A percentile compares a stretch with the other conserved stretches of the same genome.
Conservation (phyloP, 1,140 invertebrate genomes). For the Nilaparvata lugens region DNA sequence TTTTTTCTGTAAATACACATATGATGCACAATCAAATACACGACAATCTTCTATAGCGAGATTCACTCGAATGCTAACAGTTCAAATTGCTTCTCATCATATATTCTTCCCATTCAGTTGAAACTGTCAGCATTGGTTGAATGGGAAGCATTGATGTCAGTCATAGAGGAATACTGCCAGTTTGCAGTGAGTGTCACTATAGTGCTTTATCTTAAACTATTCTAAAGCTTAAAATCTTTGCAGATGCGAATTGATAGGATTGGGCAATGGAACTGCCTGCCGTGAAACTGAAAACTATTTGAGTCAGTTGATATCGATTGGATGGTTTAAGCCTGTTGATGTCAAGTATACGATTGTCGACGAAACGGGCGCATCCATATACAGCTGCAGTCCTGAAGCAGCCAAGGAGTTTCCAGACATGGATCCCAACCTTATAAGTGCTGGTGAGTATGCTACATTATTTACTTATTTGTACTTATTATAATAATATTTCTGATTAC, state of each 20-base stretch:
- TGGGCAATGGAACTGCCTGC: slow-evolving; percentile 85
- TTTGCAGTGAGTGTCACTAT: too few species aligned
- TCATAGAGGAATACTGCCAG: too few species aligned
- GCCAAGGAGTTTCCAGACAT: slow-evolving; percentile 73
- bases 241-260: slow-evolving; percentile 61
- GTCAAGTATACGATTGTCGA: slow-evolving; percentile 74
- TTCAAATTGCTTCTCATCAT: too few species aligned
- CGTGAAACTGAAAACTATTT: slow-evolving; percentile 73
- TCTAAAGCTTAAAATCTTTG: slow-evolving; percentile 19
- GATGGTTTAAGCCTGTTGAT: slow-evolving; percentile 43
- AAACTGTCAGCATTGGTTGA: too few species aligned
- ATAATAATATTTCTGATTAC: too few species aligned
- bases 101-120: too few species aligned
- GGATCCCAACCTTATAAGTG: slow-evolving; percentile 71
- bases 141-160: too few species aligned
- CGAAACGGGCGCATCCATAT: slow-evolving; percentile 83
- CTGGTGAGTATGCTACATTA: slow-evolving; percentile 39
- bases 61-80: too few species aligned
- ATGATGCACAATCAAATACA: too few species aligned
- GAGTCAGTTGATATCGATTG: slow-evolving; percentile 47
- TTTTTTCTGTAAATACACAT: too few species aligned
- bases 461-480: too few species aligned
- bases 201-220: neutral
- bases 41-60: too few species aligned
- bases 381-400: slow-evolving; percentile 75